phyloP scores from a whole-genome alignment of 2,797 vertebrate species.

The Diceros bicornis region DNA sequence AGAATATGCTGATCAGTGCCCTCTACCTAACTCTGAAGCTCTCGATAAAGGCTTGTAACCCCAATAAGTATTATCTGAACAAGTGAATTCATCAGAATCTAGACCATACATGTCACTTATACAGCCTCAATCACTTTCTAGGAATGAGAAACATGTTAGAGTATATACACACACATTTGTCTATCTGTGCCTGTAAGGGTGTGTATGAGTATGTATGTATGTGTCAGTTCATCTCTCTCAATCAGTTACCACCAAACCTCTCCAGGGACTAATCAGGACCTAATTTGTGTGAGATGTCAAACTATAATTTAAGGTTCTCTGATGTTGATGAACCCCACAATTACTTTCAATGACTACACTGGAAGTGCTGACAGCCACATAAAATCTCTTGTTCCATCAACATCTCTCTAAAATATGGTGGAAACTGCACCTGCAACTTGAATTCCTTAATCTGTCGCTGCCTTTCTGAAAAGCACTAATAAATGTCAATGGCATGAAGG shows the following conservation, averaged over 20 bases:
- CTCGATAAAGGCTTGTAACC: not conserved
- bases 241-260: not conserved
- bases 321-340: slow-evolving; percentile 56
- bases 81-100: not conserved
- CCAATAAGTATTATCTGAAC: not conserved
- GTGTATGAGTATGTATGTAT: not conserved
- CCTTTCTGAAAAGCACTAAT: slow-evolving; percentile 44
- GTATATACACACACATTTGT: not conserved
- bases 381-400: not conserved
- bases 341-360: slow-evolving; percentile 57
- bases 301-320: slow-evolving; percentile 60
- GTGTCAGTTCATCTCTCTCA: not conserved
- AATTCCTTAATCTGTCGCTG: slow-evolving; percentile 12
- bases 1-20: not conserved
- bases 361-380: not conserved
- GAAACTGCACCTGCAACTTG: slow-evolving; percentile 44
- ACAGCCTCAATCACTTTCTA: not conserved
- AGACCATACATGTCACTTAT: not conserved
- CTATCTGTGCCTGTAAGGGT: not conserved
- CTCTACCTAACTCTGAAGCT: not conserved
- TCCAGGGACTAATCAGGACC: not conserved
- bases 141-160: not conserved
- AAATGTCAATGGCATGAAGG: slow-evolving; percentile 25
- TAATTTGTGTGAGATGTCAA: slow-evolving; percentile 56
- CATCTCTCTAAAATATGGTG: not conserved